Base-by-base conservation (phyloP, 2,888 invertebrate species). In the Tiliacea aurago region DNA sequence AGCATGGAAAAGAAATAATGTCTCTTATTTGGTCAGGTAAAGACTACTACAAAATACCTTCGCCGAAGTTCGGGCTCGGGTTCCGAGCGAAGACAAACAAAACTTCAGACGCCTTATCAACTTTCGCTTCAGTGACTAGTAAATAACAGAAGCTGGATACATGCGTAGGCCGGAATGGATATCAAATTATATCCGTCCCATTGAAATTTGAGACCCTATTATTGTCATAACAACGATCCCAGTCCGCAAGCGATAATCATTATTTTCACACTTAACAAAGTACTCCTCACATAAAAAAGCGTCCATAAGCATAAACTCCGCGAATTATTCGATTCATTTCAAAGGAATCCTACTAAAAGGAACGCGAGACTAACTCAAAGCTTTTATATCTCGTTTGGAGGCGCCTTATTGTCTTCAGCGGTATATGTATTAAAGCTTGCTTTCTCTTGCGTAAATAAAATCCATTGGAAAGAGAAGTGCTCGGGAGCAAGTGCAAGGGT, bases 361-460 rank as follows among this genome's bases (percentile, higher is more conserved):
- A 95, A 93, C 90, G 93, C 90, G 91, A 92, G 94, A 93, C 95
- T 95, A 95, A 95, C 95, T 96, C 96, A 96, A 96, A 96, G 96
- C 96, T 95, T 96, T 96, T 96, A 96, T 96, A 94, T 95, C 95
- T 95, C 95, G 94, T 93, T 92, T 92, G 91, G 93, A 94, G 90
- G 94, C 94, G 95, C 91, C 95, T 95, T 95, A 96, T 96, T 96
- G 96, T 96, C 95, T 96, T 94, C 94, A 88, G 93, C 90, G 94
- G 95, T 95, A 94, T 95, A 95, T 94, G 95, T 96, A 95, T 95
- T 95, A 95, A 93, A 92, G 95, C 94, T 94, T 95, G 95, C 95
- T 95, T 94, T 95, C 95, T 95, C 94, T 96, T 95, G 95, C 94
- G 96, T 96, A 96, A 96, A 96, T 96, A 96, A 95, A 96, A 95